Conservation (phyloP, 2,797 vertebrate genomes). For the Sebastes paucispinis region DNA sequence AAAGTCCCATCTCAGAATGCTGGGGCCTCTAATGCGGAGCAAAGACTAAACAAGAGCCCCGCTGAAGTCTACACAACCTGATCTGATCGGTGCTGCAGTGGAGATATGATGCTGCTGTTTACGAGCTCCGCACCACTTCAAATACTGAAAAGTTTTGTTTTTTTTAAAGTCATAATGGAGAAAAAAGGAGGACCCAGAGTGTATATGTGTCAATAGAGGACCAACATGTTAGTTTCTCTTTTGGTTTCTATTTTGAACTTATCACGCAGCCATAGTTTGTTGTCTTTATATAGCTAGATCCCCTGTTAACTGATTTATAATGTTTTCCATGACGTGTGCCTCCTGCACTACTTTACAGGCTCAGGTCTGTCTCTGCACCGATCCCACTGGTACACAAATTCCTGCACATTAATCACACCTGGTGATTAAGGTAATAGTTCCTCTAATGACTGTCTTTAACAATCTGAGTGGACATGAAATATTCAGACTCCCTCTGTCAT, state of each 20-base stretch:
- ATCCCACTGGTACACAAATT: not conserved
- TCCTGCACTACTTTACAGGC: not conserved
- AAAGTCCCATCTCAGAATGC: conserved; percentile 43
- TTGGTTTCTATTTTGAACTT: not conserved
- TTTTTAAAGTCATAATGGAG: not conserved
- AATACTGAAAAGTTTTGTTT: not conserved
- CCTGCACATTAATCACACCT: conserved; percentile 39
- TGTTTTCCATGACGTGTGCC: not conserved
- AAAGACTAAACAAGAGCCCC: conserved; percentile 65
- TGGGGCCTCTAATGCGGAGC: conserved; percentile 62
- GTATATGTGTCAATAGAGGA: not conserved
- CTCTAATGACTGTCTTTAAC: conserved; percentile 20
- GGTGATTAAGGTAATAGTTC: conserved; percentile 26
- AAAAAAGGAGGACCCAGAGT: not conserved
- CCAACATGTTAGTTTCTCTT: not conserved
- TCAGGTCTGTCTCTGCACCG: conserved; percentile 3
- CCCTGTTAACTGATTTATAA: not conserved
- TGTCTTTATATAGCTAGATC: not conserved
- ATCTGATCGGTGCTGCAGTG: conserved; percentile 27
- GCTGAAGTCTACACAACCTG: conserved; percentile 22
- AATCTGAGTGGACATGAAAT: conserved; percentile 22
- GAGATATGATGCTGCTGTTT: conserved; percentile 31
- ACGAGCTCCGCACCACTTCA: not conserved
- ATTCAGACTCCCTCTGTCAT: conserved; percentile 1
- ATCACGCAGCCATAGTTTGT: not conserved